Evolutionary conservation across 92 coral and sea anemone species (phyloP), one percentile per base, ranked within the genome.

Genomic region (Epizoanthus rinbou): DNA sequence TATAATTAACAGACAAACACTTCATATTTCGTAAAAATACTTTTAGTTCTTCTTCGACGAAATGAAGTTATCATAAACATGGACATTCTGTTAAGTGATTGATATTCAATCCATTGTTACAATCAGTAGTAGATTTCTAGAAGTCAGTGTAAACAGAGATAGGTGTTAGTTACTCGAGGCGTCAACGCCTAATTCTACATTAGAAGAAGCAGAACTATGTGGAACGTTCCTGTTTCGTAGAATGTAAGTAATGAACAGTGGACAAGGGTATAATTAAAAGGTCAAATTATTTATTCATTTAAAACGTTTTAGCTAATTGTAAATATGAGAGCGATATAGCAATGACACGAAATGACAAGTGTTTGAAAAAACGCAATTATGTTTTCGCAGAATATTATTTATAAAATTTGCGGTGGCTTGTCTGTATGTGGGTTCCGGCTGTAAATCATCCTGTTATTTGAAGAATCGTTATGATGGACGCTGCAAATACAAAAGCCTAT

Each of bases 231-330:
- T 16, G 41, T 67, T 67, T 13, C 16, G 0, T 9, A 6, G 54
- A 2, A 24, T 67, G 33, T 67, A 9, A 33, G 50, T 19, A 67
- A n/a, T 28, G 47, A 67, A 67, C 73, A 67, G 22, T 13, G 73
- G 39, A 33, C 22, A 67, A 33, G 73, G 9, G 73, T 24, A 25
- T 67, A 66, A 66, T 66, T 66, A 8, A 41, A 28, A 5, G 43
- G 21, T 67, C 72, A 67, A 67, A 31, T 21, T 16, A 41, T 67
- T 8, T 8, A 24, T 66, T 19, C 39, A 10, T 22, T 11, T 66
- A 41, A 66, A 66, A 66, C 47, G 72, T 28, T 66, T 66, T 66
- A 33, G 72, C 31, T 66, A 66, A 66, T 66, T 31, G 72, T 41
- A 66, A 66, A 66, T 41, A 67, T 33, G 72, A 67, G 13, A 67